Conservation (phyloP, 2,888 invertebrate species). For the Athripsodes cinereus region DNA sequence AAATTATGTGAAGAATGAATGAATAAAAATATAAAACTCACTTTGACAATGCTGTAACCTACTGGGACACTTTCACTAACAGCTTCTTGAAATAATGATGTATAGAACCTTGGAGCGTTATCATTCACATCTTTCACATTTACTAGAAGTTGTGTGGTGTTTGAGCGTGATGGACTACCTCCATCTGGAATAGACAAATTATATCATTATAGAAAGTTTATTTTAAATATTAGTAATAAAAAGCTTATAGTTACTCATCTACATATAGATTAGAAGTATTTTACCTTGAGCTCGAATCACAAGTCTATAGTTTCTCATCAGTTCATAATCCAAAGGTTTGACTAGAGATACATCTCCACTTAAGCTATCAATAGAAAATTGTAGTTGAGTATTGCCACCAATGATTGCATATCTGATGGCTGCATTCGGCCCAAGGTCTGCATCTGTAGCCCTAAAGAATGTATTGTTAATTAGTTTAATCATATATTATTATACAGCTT, state of each 20-base stretch:
- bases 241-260: not conserved
- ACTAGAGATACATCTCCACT: slow-evolving; percentile 86
- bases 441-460: slow-evolving; percentile 71
- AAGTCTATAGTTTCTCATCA: slow-evolving; percentile 74
- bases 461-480: too few relatives aligned
- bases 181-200: slow-evolving; percentile 56
- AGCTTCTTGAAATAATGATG: slow-evolving; percentile 86
- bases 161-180: slow-evolving; percentile 88
- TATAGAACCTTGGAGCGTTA: slow-evolving; percentile 88
- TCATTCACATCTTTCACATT: slow-evolving; percentile 94
- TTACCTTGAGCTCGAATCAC: slow-evolving; percentile 84
- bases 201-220: not conserved
- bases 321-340: slow-evolving; percentile 86
- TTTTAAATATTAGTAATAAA: not conserved
- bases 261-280: not conserved
- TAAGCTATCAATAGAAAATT: slow-evolving; percentile 90
- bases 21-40: slow-evolving; percentile 32
- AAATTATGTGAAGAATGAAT: too few relatives aligned
- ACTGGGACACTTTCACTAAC: slow-evolving; percentile 86
- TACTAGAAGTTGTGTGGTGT: slow-evolving; percentile 89
- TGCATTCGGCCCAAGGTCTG: slow-evolving; percentile 88
- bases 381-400: slow-evolving; percentile 89
- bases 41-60: slow-evolving; percentile 82
- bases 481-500: not conserved
- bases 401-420: slow-evolving; percentile 92